Conservation (phyloP, 2,888 invertebrate genomes). For the Drosophila crucigera region DNA sequence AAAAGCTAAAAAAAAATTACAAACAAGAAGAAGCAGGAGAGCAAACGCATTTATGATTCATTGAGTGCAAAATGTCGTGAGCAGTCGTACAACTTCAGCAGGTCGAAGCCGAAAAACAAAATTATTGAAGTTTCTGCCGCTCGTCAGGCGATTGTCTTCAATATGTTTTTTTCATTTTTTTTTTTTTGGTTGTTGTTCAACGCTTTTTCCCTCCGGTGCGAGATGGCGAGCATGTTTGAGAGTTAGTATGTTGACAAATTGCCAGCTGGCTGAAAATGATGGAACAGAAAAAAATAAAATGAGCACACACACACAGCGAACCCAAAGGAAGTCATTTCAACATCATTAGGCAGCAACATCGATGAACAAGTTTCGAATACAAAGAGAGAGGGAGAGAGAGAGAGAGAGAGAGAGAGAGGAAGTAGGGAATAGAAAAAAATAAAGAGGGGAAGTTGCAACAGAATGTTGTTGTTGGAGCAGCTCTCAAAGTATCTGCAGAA, state of each 20-base stretch:
- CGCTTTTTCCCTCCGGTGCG: constrained; percentile 12
- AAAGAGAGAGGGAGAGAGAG: not conserved
- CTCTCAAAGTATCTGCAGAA: constrained; percentile 4
- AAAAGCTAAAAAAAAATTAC: constrained; percentile 13
- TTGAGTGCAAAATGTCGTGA: constrained; percentile 68
- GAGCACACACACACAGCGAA: constrained; percentile 5
- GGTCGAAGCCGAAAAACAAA: constrained; percentile 28
- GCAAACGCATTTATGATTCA: constrained; percentile 63
- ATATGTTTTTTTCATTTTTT: not conserved
- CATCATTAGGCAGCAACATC: constrained; percentile 65
- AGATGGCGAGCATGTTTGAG: constrained; percentile 39
- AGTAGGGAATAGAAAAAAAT: not conserved
- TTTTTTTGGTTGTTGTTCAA: not conserved
- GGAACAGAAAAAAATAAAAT: constrained; percentile 8
- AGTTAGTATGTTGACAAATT: constrained; percentile 65
- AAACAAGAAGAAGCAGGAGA: constrained; percentile 11
- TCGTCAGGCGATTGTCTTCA: constrained; percentile 34
- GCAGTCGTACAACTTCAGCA: constrained; percentile 66
- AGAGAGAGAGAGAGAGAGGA: not conserved
- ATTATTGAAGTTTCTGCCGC: constrained; percentile 30
- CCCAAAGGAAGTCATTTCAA: constrained; percentile 64
- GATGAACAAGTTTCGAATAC: constrained; percentile 27
- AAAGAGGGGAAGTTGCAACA: not conserved
- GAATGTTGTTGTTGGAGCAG: not conserved
- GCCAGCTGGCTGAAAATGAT: constrained; percentile 53